Conservation (phyloP, 2,113 vertebrate genomes). For the Malurus alboscapulatus region DNA sequence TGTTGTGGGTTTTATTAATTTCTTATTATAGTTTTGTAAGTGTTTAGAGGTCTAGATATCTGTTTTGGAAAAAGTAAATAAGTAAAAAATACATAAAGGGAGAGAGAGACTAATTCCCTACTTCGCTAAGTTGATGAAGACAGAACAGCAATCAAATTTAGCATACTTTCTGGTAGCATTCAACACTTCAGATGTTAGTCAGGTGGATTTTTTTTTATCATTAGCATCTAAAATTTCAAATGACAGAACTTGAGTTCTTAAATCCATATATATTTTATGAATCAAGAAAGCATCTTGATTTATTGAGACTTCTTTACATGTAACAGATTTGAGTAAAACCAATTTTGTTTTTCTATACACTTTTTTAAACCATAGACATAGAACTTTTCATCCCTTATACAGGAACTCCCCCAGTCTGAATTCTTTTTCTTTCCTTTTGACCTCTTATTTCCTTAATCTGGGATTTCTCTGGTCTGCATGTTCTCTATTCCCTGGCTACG, state of each 20-base stretch:
- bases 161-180: not conserved
- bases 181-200: not conserved
- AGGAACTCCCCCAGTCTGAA: not conserved
- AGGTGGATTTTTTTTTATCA: not conserved
- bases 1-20: not conserved
- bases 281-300: not conserved
- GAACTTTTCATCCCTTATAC: not conserved
- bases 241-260: not conserved
- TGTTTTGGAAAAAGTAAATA: not conserved
- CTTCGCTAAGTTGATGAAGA: not conserved
- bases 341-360: not conserved
- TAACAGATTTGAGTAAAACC: not conserved
- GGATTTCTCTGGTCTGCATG: not conserved
- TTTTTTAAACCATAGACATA: not conserved
- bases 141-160: not conserved
- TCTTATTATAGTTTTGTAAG: not conserved
- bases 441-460: not conserved
- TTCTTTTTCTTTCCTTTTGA: not conserved
- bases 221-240: not conserved
- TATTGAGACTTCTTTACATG: not conserved
- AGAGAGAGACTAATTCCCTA: not conserved
- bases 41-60: not conserved
- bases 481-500: not conserved
- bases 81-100: not conserved
- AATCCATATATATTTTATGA: not conserved